Percentiles rank a stretch among this genome's conserved stretches.
phyloP scores from a whole-genome alignment of 2,888 invertebrate genomes.

The Lutraria lutraria region DNA sequence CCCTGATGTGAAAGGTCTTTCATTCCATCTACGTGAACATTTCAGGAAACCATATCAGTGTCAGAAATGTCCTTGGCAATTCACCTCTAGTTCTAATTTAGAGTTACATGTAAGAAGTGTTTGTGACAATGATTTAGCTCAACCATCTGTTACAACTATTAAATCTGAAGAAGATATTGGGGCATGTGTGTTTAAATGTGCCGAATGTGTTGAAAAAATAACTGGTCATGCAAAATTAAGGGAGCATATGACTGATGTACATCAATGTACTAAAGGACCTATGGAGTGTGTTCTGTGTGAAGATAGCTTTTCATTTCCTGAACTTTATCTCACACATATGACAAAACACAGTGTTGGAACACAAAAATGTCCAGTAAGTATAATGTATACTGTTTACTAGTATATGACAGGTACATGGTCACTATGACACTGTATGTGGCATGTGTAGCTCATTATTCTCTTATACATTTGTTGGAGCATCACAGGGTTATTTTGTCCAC shows the following conservation, averaged over 20 bases:
- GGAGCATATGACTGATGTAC: not conserved
- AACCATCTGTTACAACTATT: not conserved
- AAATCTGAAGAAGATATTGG: conserved; percentile 17
- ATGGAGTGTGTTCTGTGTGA: conserved; percentile 35
- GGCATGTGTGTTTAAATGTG: not conserved
- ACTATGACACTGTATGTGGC: too few species aligned
- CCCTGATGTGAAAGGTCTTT: conserved; percentile 14
- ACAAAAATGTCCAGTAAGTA: conserved; percentile 41
- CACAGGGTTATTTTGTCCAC: too few species aligned
- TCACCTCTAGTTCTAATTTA: not conserved
- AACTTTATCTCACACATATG: conserved; percentile 23
- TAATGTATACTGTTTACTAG: not conserved
- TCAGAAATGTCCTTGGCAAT: conserved; percentile 39
- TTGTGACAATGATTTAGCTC: not conserved
- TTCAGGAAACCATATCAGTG: conserved; percentile 53
- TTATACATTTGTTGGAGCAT: too few species aligned
- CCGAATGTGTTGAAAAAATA: not conserved
- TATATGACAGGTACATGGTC: not conserved
- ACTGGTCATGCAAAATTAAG: conserved; percentile 13
- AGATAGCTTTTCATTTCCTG: not conserved
- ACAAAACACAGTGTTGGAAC: not conserved
- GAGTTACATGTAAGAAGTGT: not conserved
- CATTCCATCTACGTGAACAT: conserved; percentile 46
- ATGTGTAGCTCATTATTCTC: too few species aligned
- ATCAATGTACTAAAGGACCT: not conserved